Evolutionary conservation across 2,797 vertebrate species (phyloP).

Genomic region (Chiloscyllium punctatum): DNA sequence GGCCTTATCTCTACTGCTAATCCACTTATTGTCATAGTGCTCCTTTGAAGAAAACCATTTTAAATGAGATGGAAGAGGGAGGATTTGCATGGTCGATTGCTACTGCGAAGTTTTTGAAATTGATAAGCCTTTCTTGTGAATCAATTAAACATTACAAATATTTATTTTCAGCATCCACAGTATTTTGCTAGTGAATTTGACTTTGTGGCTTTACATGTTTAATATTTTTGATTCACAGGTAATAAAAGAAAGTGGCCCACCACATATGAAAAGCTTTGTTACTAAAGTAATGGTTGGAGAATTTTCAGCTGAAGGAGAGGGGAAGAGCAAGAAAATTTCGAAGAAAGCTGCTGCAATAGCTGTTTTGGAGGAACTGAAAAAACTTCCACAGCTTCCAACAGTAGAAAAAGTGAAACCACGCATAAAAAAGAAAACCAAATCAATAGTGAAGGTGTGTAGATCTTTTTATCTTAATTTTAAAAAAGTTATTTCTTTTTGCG

Average conservation of each 20-base stretch:
- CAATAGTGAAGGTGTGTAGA: conserved; percentile 83
- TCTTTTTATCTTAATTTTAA: background rate
- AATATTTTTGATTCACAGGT: conserved; percentile 61
- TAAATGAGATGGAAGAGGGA: background rate
- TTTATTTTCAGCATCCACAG: no score
- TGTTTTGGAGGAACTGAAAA: conserved; percentile 81
- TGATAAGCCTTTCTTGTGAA: background rate
- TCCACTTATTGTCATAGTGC: background rate
- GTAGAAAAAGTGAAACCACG: conserved; percentile 87
- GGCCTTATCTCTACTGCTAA: background rate
- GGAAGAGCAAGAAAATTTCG: conserved; percentile 98
- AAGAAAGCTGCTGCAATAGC: conserved; percentile 94
- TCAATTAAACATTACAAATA: background rate
- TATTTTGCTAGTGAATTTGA: background rate
- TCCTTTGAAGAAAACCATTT: background rate
- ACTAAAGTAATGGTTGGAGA: conserved; percentile 87
- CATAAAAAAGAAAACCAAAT: conserved; percentile 99
- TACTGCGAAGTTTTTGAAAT: background rate
- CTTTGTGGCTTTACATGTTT: background rate
- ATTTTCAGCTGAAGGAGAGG: conserved; percentile 87
- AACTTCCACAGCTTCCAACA: conserved; percentile 78
- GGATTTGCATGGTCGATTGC: background rate
- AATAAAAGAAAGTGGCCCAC: conserved; percentile 89
- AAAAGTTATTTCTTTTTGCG: background rate
- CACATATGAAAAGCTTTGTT: conserved; percentile 94